Conservation (phyloP, 2,888 invertebrate species). For the Temnothorax unifasciatus region DNA sequence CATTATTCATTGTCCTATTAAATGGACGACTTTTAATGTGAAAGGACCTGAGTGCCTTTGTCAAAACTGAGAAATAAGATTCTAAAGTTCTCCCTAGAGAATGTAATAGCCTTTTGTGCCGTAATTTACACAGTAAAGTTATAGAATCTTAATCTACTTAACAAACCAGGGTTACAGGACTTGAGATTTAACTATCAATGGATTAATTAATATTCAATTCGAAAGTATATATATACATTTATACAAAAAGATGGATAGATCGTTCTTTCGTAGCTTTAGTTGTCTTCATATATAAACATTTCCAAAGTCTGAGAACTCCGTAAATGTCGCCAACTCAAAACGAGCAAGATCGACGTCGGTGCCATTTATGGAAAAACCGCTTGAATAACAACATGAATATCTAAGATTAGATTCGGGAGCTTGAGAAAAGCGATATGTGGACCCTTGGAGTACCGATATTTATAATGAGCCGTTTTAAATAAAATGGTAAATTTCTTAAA, state of each 20-base stretch:
- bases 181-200: slow-evolving; percentile 34
- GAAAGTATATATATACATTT: slow-evolving; percentile 45
- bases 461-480: slow-evolving; percentile 15
- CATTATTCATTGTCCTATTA: slow-evolving; percentile 38
- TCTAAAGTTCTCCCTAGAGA: slow-evolving; percentile 48
- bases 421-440: slow-evolving; percentile 36
- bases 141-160: slow-evolving; percentile 45
- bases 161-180: slow-evolving; percentile 23
- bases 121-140: slow-evolving; percentile 44
- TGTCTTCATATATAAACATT: slow-evolving; percentile 31
- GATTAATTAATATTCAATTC: slow-evolving; percentile 35
- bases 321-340: slow-evolving; percentile 9
- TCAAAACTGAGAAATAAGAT: slow-evolving; percentile 51
- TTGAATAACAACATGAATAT: slow-evolving; percentile 22
- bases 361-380: slow-evolving; percentile 49
- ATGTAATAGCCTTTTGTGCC: slow-evolving; percentile 42
- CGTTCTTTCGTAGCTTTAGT: neutral
- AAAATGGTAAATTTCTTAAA: slow-evolving; percentile 14
- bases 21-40: slow-evolving; percentile 53
- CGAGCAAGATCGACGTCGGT: neutral
- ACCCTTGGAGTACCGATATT: slow-evolving; percentile 39
- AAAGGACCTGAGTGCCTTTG: slow-evolving; percentile 55
- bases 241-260: slow-evolving; percentile 35
- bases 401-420: slow-evolving; percentile 24
- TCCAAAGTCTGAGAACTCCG: slow-evolving; percentile 6